Evolutionary conservation across 2,797 vertebrate species (phyloP), one percentile per base, ranked within the genome.

Genomic region (Spheniscus humboldti): DNA sequence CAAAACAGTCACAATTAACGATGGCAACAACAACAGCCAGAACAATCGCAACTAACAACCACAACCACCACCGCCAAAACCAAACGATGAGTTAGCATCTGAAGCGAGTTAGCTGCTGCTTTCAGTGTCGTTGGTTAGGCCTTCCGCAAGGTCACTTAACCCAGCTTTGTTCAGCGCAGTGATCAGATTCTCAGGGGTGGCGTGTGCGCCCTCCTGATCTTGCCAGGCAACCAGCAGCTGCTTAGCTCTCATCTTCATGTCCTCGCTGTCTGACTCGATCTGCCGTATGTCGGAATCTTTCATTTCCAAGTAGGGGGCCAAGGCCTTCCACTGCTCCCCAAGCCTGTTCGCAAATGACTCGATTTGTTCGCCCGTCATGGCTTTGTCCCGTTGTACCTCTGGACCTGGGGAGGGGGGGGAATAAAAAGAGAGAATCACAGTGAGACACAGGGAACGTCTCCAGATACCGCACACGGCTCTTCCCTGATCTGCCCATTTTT

Each of bases 161-260:
- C 99, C 99, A 0, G 99, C 98, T 1, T 98, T 96, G 57, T 83
- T 99, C 14, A 99, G 98, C 0, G 99, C 99, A 0, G 93, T n/a
- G 7, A 98, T 97, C 91, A 99, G 98, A 90, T 98, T 99, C 92
- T 99, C 99, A 0, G 99, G 98, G 0, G 98, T 99, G 2, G 99
- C 99, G 5, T 99, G 99, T 2, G 97, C 16, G 1, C 99, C 99
- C 95, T 99, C 99, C 86, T 99, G 97, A 87, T 99, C 99, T 97
- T 99, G 99, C 99, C 99, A 99, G 90, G 99, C 98, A 11, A 99
- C 99, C 31, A 99, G 98, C 95, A 99, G 98, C 98, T 99, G 99
- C 95, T 99, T 99, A 2, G 99, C 99, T 96, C 99, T 99, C 98
- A 99, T 99, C 90, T 98, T 99, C 33, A 98, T 86, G 6, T 99